A percentile compares a stretch with the other conserved stretches of the same genome.
Conservation (phyloP, 2,888 invertebrate species). For the Anoplius nigerrimus region DNA sequence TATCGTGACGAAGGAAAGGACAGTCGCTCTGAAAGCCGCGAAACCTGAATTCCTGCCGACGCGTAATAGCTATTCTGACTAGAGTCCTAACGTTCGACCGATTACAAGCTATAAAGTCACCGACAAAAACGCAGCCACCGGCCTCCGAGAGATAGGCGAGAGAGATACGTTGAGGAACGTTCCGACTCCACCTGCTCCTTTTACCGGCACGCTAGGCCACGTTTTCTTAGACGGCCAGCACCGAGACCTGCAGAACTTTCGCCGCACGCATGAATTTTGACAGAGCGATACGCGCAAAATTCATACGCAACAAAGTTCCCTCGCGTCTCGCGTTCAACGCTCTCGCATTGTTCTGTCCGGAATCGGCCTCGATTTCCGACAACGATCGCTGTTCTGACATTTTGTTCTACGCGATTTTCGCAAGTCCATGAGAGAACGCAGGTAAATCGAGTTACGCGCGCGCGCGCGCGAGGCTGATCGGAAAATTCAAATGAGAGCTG, state of each 20-base stretch:
- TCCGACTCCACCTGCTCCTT: slow-evolving; percentile 30
- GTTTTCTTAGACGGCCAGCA: slow-evolving; percentile 11
- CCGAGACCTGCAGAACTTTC: slow-evolving; percentile 17
- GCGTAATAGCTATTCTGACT: slow-evolving; percentile 50
- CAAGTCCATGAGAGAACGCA: neutral
- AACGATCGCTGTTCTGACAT: too few species aligned
- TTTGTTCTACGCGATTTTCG: neutral
- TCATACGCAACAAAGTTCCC: too few species aligned
- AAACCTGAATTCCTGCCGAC: slow-evolving; percentile 53
- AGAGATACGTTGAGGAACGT: slow-evolving; percentile 31
- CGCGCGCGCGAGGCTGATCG: too few species aligned
- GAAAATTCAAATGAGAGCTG: too few species aligned
- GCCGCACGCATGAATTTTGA: neutral
- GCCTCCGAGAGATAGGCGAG: slow-evolving; percentile 2
- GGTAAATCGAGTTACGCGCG: neutral
- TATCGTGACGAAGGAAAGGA: neutral
- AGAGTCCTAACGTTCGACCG: slow-evolving; percentile 46
- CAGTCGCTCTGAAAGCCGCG: slow-evolving; percentile 35
- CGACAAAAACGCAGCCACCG: slow-evolving; percentile 40
- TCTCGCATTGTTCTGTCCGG: too few species aligned
- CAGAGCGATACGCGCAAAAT: neutral
- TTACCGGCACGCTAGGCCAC: slow-evolving; percentile 28
- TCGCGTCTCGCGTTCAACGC: too few species aligned
- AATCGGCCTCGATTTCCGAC: too few species aligned
- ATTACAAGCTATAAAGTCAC: slow-evolving; percentile 58